A percentile compares a stretch with the other conserved stretches of the same genome.
Conservation (phyloP, 2,113 vertebrate species). For the Chlamydotis undulata region DNA sequence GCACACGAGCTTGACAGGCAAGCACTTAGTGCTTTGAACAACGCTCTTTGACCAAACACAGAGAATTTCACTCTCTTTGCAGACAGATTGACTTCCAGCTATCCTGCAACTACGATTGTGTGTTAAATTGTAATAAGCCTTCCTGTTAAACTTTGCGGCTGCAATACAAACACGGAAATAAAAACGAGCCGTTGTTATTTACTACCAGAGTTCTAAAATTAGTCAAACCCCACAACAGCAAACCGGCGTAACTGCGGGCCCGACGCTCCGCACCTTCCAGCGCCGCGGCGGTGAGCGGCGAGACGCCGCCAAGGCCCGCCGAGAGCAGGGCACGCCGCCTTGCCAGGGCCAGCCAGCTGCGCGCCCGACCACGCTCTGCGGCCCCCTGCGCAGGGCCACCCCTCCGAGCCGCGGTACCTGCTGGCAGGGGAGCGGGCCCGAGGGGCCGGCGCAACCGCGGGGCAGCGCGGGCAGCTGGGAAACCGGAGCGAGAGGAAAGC, state of each 20-base stretch:
- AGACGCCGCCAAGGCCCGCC: too few species aligned
- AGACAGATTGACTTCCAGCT: neutral
- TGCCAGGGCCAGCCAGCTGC: too few species aligned
- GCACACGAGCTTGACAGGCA: too few species aligned
- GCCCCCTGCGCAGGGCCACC: neutral
- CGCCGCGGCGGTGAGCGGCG: neutral
- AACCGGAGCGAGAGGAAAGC: neutral
- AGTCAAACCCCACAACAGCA: neutral
- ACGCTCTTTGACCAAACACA: rapidly evolving
- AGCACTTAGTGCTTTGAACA: rapidly evolving
- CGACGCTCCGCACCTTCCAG: neutral
- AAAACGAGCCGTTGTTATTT: neutral
- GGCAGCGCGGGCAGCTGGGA: too few species aligned
- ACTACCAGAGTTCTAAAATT: neutral
- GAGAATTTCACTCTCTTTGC: neutral
- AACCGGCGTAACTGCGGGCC: neutral
- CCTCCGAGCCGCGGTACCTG: neutral
- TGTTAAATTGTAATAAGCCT: neutral
- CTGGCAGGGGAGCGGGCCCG: neutral
- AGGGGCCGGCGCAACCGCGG: too few species aligned
- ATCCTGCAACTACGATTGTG: neutral
- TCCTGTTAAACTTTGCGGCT: neutral
- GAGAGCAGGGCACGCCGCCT: too few species aligned
- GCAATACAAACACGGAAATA: neutral
- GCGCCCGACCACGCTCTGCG: too few species aligned